These are phyloP conservation scores for Sphenodon punctatus DNA, from an alignment of 2,797 vertebrate species.

Conservation along the genomic window DNA sequence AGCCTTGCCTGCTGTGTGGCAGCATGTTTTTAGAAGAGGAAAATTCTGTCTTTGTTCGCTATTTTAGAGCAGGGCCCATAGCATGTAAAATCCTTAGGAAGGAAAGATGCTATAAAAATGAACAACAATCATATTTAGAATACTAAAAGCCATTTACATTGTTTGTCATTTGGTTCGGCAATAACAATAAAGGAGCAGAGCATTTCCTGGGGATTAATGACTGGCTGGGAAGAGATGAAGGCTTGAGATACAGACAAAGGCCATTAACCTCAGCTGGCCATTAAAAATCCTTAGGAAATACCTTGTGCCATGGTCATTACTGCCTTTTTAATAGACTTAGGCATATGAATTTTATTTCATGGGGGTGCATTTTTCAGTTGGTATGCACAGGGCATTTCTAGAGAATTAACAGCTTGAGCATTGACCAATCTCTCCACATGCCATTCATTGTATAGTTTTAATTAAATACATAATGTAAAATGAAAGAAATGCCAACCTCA, in stretches of 20 bases:
- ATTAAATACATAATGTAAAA: constrained; percentile 25
- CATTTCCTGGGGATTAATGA: no score
- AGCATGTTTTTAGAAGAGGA: background rate
- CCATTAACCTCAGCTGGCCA: constrained; percentile 62
- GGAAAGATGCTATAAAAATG: constrained; percentile 7
- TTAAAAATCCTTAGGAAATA: constrained; percentile 65
- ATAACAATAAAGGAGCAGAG: constrained; percentile 48
- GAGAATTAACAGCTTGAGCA: constrained; percentile 47
- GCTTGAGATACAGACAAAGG: constrained; percentile 45
- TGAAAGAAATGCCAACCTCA: constrained; percentile 2
- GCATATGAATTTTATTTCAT: constrained; percentile 49
- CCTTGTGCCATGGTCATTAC: constrained; percentile 43
- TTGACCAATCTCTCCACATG: constrained; percentile 20
- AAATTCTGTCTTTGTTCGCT: background rate
- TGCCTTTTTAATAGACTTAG: constrained; percentile 53
- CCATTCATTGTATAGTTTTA: constrained; percentile 9
- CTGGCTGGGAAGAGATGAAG: constrained; percentile 53
- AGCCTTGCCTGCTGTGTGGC: background rate
- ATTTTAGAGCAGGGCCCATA: background rate
- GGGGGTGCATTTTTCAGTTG: constrained; percentile 54
- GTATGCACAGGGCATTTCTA: constrained; percentile 42
- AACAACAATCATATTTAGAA: constrained; percentile 29
- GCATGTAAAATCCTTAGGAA: constrained; percentile 32
- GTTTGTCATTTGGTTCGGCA: constrained; percentile 36
- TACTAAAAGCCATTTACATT: constrained; percentile 39